Evolutionary conservation across 1,140 invertebrate species (phyloP), one percentile per base, ranked within the genome.

Genomic region (Tachypleus tridentatus): DNA sequence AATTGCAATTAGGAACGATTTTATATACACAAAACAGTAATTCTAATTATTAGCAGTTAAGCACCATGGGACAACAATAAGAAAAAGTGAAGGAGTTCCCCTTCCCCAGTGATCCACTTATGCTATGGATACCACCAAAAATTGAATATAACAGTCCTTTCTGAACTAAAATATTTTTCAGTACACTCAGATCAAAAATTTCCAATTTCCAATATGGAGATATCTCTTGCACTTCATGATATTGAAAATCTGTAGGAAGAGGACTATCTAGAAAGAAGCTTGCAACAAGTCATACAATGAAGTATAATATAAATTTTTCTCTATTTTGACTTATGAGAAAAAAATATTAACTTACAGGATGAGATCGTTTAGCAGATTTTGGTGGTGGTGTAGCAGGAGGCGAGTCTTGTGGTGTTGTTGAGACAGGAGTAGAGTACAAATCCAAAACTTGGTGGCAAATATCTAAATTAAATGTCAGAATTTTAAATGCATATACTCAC

Each of bases 371-470:
- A 10, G 62, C 58, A 10, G 62, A 61, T n/a, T 63, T 64, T 47
- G 66, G 62, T 10, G 63, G 61, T n/a, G 63, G 64, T 56, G 62
- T 64, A 7, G 61, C 66, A 8, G 69, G 62, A 4, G 69, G 69
- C 8, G 69, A 72, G 58, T 72, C 71, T 59, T 71, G 68, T 49
- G 72, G 71, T 7, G 64, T 64, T 29, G 66, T 66, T 7, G 70
- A 62, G 49, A 65, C 56, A 11, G 71, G 68, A 51, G 63, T 65
- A n/a, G 68, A 70, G 77, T 91, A 91, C 66, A 91, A 76, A 79
- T 97, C 93, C 70, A 97, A 78, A 11, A 94, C 89, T 81, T 98
- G 94, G 80, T 98, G 95, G 74, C 95, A 98, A 70, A 97, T 96
- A 79, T 96, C 93, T 87, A 74, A 53, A 80, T 70, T 65, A 29